phyloP scores from a whole-genome alignment of 2,797 vertebrate genomes.

The Rhinella marina region DNA sequence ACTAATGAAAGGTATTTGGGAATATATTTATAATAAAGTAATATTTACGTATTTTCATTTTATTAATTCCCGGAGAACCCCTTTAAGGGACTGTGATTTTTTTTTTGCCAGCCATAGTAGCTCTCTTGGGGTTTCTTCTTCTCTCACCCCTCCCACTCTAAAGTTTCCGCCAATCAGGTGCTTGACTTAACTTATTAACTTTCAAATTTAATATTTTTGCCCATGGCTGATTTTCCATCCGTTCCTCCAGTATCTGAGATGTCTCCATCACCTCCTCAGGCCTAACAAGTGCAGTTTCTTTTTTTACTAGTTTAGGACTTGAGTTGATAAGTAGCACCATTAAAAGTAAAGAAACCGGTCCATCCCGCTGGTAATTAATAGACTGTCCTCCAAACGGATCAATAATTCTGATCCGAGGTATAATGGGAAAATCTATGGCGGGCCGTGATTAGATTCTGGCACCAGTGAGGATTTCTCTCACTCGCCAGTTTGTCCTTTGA shows the following conservation, averaged over 20 bases:
- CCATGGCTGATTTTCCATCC: not conserved
- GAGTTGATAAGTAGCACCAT: slow-evolving; percentile 40
- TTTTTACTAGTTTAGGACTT: not conserved
- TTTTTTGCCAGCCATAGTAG: too few relatives aligned
- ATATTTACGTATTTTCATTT: too few relatives aligned
- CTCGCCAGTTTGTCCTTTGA: slow-evolving; percentile 32
- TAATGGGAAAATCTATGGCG: slow-evolving; percentile 59
- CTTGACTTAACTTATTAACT: not conserved
- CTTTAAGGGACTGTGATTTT: too few relatives aligned
- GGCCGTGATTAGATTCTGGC: slow-evolving; percentile 54
- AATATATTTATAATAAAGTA: too few relatives aligned
- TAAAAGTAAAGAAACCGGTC: slow-evolving; percentile 41
- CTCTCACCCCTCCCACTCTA: not conserved
- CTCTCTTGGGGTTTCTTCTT: too few relatives aligned
- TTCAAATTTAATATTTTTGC: not conserved
- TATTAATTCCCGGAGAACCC: too few relatives aligned
- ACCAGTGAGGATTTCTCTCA: slow-evolving; percentile 5
- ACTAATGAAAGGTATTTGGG: too few relatives aligned
- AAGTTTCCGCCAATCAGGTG: not conserved
- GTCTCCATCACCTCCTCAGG: not conserved
- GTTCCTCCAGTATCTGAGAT: not conserved
- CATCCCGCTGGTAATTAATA: slow-evolving; percentile 55
- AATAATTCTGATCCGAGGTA: slow-evolving; percentile 59
- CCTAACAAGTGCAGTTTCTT: not conserved
- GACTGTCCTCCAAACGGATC: slow-evolving; percentile 48